phyloP scores from a whole-genome alignment of 2,113 vertebrate genomes.

The Misgurnus anguillicaudatus region DNA sequence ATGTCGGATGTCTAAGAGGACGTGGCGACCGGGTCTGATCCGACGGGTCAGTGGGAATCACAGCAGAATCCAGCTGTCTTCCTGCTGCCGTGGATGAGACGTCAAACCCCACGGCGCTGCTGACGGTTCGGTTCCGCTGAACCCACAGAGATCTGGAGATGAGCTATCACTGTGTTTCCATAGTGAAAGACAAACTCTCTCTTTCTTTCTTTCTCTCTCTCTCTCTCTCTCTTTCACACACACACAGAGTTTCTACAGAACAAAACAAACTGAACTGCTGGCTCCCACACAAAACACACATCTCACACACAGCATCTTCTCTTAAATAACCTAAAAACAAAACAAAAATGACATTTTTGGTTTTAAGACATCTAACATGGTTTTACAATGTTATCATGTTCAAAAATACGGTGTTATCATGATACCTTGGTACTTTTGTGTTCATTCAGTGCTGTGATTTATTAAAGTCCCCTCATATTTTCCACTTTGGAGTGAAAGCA shows the following conservation, averaged over 20 bases:
- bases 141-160: conserved; percentile 42
- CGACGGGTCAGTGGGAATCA: not conserved
- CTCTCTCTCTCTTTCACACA: not conserved
- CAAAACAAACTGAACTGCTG: conserved; percentile 5
- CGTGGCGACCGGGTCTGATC: no score
- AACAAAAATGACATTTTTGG: no score
- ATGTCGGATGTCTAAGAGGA: conserved; percentile 5
- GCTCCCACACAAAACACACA: conserved; percentile 45
- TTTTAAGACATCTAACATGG: no score
- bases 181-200: conserved; percentile 1
- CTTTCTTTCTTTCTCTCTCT: no score
- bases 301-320: not conserved
- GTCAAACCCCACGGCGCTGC: not conserved
- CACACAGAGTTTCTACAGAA: not conserved
- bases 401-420: no score
- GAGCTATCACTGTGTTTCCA: conserved; percentile 33
- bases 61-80: not conserved
- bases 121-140: conserved; percentile 31
- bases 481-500: no score
- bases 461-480: no score
- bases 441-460: not conserved
- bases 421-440: no score
- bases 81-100: conserved; percentile 4
- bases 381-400: no score
- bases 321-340: not conserved